These are phyloP conservation scores for Epinephelus cyanopodus DNA, from an alignment of 2,113 vertebrate genomes.

Conservation along the genomic window DNA sequence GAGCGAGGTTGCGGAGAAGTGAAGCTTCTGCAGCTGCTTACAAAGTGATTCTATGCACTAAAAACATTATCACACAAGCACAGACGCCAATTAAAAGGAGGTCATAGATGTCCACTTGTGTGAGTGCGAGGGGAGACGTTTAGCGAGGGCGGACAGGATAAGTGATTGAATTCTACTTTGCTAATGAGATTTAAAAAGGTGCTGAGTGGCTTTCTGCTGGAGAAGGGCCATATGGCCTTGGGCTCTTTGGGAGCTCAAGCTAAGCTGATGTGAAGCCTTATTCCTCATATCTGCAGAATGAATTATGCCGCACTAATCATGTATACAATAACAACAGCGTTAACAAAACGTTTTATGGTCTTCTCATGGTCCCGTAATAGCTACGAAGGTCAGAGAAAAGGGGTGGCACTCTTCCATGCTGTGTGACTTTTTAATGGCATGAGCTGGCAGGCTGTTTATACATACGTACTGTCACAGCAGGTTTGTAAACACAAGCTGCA, in stretches of 20 bases:
- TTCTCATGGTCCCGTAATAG: constrained; percentile 32
- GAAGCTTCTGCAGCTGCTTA: constrained; percentile 51
- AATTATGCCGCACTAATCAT: constrained; percentile 66
- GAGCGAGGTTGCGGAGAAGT: constrained; percentile 32
- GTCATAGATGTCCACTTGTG: constrained; percentile 79
- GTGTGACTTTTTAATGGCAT: constrained; percentile 19
- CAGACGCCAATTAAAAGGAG: constrained; percentile 76
- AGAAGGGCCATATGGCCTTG: constrained; percentile 75
- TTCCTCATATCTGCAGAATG: constrained; percentile 68
- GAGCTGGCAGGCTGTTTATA: constrained; percentile 17
- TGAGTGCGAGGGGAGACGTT: constrained; percentile 68
- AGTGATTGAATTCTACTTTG: constrained; percentile 80
- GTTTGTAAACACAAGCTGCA: constrained; percentile 47
- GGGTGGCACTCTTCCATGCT: constrained; percentile 36
- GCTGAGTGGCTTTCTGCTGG: constrained; percentile 77
- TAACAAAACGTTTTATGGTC: constrained; percentile 54
- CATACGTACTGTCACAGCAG: constrained; percentile 19
- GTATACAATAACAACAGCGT: constrained; percentile 63
- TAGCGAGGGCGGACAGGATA: constrained; percentile 68
- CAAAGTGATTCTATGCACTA: constrained; percentile 58
- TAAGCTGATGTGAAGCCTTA: constrained; percentile 75
- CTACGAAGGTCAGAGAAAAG: constrained; percentile 42
- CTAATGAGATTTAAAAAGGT: constrained; percentile 85
- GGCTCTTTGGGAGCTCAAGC: constrained; percentile 71
- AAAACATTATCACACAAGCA: constrained; percentile 77